Evolutionary conservation across 2,113 vertebrate genomes (phyloP), one percentile per base, ranked within the genome.

Genomic region (Odocoileus hemionus): DNA sequence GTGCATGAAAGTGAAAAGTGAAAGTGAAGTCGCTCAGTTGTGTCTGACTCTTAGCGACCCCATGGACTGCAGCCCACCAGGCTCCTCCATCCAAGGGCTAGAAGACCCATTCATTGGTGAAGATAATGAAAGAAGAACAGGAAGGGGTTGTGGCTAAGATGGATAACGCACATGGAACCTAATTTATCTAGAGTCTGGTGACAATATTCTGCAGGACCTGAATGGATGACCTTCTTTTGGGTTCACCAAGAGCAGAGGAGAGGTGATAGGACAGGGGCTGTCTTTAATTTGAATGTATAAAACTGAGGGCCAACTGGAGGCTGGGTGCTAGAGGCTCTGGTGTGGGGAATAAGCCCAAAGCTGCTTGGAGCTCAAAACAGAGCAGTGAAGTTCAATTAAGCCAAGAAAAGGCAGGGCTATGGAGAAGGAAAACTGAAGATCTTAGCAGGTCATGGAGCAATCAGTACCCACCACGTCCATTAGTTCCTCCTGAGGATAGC

Each of bases 111-210:
- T 30, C 5, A 30, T 30, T 58, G 6, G 23, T 82, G 23, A 52
- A 58, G 55, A 70, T 21, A 21, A 28, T 30, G 52, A 14, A 83
- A 26, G 21, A 54, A n/a, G 26, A 54, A 17, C 7, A 74, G 10
- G 39, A 11, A 1, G 6, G 10, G 19, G 12, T 9, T 16, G 14
- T 54, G 57, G 55, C 28, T 28, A 45, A 9, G n/a, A 33, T 26
- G 6, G 12, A 43, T 0, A 0, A 6, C 1, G 0, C 16, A 3
- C 5, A 6, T 1, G 3, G 70, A 7, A 26, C 45, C 39, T 82
- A 5, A 16, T 58, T 64, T 58, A 30, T 19, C n/a, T 50, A 16
- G 10, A 3, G 50, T 57, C 60, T 86, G 67, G 26, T 50, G 28
- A 16, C n/a, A 47, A 58, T 6, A 7, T 1, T 92, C 17, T 70